phyloP scores from a whole-genome alignment of 1,140 invertebrate species.

The Tetranychus urticae region DNA sequence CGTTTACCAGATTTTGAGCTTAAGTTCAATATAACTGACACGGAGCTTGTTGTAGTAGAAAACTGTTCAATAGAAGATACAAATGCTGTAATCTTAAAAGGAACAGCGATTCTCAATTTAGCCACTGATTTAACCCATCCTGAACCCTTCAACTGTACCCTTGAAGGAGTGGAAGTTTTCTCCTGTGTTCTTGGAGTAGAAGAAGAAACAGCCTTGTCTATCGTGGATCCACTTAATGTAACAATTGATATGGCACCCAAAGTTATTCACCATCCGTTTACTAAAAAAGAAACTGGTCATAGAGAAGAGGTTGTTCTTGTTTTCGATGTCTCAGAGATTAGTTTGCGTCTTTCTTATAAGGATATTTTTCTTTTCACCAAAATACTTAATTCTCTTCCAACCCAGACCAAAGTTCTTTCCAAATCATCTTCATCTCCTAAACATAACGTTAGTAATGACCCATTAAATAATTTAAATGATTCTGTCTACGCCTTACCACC shows the following conservation, averaged over 20 bases:
- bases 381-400: constrained; percentile 62
- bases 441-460: background rate
- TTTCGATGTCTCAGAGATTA: constrained; percentile 29
- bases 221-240: constrained; percentile 71
- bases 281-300: constrained; percentile 15
- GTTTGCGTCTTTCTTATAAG: constrained; percentile 68
- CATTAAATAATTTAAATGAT: background rate
- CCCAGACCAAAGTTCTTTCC: constrained; percentile 27
- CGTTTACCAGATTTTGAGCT: constrained; percentile 41
- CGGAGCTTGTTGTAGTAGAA: constrained; percentile 79
- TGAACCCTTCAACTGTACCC: constrained; percentile 51
- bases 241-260: background rate
- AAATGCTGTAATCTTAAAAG: constrained; percentile 78
- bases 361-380: constrained; percentile 73
- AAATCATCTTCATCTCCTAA: background rate
- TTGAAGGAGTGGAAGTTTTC: constrained; percentile 76
- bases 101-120: constrained; percentile 16
- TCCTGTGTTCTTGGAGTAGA: constrained; percentile 73
- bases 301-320: constrained; percentile 6
- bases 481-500: background rate
- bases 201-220: constrained; percentile 81
- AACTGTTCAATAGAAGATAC: constrained; percentile 62
- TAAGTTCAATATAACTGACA: constrained; percentile 82
- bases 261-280: background rate
- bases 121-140: background rate